Evolutionary conservation across 2,888 invertebrate species (phyloP), one percentile per base, ranked within the genome.

Genomic region (Xylophagus ater): DNA sequence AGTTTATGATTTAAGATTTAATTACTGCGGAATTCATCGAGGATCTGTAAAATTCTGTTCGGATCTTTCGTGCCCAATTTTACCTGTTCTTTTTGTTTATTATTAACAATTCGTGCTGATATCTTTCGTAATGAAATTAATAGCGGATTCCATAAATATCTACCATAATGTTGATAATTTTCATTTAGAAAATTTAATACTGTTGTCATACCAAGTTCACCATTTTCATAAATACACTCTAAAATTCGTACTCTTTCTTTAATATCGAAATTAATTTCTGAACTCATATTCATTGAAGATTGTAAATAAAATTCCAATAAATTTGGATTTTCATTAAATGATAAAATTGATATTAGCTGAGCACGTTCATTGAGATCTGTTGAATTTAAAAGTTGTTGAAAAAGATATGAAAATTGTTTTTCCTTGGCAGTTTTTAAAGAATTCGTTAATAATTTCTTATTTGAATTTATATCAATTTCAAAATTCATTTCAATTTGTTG

Each of bases 351-450:
- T 30, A 81, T 65, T 0, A 83, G 59, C n/a, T 69, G 66, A 1
- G 67, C 59, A 43, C 74, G 72, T 45, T 78, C 76, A 1, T 74
- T 72, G 6, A 77, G 72, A 40, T 75, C 71, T 1, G 66, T 61
- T 1, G 71, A 70, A 0, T 47, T 49, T 34, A 64, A 51, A 50
- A 78, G 76, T 41, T 62, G 63, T 0, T 67, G 42, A 66, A 73
- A 76, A 9, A 78, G 63, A 59, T 71, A 79, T 34, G 78, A 59
- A 66, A 81, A 85, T 52, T 76, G 68, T 0, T 55, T 65, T 4
- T 70, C 68, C 0, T 57, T 68, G 1, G 57, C 52, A 30, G 53
- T 47, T 15, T 56, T 55, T 0, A 66, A 48, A 1, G 60, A 66
- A 42, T 65, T 62, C 46, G 65, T 65, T 37, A 58, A 65, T 10